Conservation (phyloP, 2,797 vertebrate species). For the Rhynchonycteris naso region DNA sequence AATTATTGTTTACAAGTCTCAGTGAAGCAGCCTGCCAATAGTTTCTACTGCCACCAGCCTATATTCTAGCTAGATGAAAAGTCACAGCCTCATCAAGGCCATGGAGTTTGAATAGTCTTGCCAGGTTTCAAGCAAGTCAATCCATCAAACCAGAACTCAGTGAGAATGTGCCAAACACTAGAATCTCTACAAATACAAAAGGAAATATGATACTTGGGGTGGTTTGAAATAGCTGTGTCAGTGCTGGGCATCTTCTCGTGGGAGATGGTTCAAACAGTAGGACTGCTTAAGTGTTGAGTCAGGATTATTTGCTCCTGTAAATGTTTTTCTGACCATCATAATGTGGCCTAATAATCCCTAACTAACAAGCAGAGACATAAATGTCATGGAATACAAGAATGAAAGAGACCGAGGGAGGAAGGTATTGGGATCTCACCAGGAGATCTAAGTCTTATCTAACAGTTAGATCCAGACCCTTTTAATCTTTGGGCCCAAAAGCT, state of each 20-base stretch:
- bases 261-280: not conserved
- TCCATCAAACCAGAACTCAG: not conserved
- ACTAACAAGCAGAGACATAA: not conserved
- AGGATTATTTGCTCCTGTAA: not conserved
- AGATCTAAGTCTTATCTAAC: not conserved
- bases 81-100: not conserved
- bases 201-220: not conserved
- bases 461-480: not conserved
- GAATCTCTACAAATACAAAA: not conserved
- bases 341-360: not conserved
- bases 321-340: not conserved
- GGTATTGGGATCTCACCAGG: not conserved
- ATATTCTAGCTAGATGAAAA: not conserved
- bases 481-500: not conserved
- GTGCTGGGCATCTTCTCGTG: not conserved
- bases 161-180: not conserved
- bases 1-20: conserved; percentile 68
- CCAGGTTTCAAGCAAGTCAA: conserved; percentile 3
- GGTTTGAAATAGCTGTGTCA: not conserved
- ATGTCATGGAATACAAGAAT: not conserved
- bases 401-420: not conserved
- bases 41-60: conserved; percentile 16
- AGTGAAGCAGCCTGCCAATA: conserved; percentile 20
- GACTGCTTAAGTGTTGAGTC: not conserved
- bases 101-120: not conserved